Percentiles rank a stretch among this genome's conserved stretches.
phyloP scores from a whole-genome alignment of 2,797 vertebrate species.

The Trachops cirrhosus region DNA sequence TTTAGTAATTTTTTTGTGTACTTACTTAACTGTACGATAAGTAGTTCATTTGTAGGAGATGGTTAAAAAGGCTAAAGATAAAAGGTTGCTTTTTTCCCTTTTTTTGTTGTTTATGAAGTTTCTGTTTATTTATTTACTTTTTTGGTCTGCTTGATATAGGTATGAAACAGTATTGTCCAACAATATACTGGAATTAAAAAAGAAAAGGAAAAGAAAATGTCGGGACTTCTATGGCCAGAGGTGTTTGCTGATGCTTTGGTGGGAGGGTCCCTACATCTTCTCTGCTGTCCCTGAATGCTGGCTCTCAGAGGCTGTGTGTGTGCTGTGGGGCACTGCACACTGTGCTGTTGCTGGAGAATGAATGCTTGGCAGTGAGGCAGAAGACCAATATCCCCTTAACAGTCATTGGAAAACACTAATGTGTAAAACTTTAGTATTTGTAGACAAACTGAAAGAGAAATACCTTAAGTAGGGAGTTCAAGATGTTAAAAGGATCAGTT shows the following conservation, averaged over 20 bases:
- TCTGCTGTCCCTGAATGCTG: background rate
- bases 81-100: slow-evolving; percentile 66
- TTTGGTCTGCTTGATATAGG: background rate
- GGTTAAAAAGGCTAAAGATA: slow-evolving; percentile 89
- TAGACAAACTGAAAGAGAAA: slow-evolving; percentile 27
- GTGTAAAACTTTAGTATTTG: slow-evolving; percentile 64
- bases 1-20: slow-evolving; percentile 95
- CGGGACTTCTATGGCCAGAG: slow-evolving; percentile 45
- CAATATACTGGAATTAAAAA: background rate
- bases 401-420: slow-evolving; percentile 37
- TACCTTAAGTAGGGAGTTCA: background rate
- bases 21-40: slow-evolving; percentile 94
- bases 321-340: background rate
- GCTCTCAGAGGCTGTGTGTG: background rate
- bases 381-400: slow-evolving; percentile 59
- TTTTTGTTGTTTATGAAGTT: slow-evolving; percentile 85
- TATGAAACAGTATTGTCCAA: background rate
- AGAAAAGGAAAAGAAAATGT: slow-evolving; percentile 76
- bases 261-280: slow-evolving; percentile 81
- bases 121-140: background rate
- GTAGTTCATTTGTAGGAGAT: slow-evolving; percentile 90
- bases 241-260: slow-evolving; percentile 9
- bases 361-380: background rate
- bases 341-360: slow-evolving; percentile 44
- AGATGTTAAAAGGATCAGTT: background rate